Conservation (phyloP, 2,113 vertebrate genomes). For the Diadophis punctatus region DNA sequence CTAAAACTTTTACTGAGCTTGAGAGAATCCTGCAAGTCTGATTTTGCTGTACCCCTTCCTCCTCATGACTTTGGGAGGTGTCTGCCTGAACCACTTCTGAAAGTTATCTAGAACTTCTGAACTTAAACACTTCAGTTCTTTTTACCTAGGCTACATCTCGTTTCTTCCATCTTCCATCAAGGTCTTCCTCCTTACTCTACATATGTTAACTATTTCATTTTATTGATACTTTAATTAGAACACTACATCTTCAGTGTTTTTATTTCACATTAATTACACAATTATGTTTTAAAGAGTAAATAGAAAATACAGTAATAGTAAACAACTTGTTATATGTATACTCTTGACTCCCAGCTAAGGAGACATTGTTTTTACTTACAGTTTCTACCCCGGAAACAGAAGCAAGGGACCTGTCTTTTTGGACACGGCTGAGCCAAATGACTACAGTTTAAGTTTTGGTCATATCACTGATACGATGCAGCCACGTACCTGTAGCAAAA, state of each 20-base stretch:
- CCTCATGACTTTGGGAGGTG: background rate
- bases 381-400: slow-evolving; percentile 61
- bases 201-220: background rate
- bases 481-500: slow-evolving; percentile 32
- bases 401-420: slow-evolving; percentile 68
- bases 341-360: background rate
- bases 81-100: background rate
- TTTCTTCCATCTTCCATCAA: background rate
- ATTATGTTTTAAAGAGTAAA: background rate
- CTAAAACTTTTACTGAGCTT: background rate
- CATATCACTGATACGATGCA: slow-evolving; percentile 39
- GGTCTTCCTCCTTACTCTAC: background rate
- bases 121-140: background rate
- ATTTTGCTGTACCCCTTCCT: background rate
- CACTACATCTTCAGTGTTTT: background rate
- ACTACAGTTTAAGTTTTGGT: slow-evolving; percentile 64
- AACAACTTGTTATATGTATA: accelerated
- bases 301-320: background rate
- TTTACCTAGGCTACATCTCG: background rate
- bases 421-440: slow-evolving; percentile 38
- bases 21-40: background rate
- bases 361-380: slow-evolving; percentile 44
- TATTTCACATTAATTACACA: background rate
- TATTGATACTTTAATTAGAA: background rate
- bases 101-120: background rate